Evolutionary conservation across 2,113 vertebrate species (phyloP).

Genomic region (Meriones unguiculatus): DNA sequence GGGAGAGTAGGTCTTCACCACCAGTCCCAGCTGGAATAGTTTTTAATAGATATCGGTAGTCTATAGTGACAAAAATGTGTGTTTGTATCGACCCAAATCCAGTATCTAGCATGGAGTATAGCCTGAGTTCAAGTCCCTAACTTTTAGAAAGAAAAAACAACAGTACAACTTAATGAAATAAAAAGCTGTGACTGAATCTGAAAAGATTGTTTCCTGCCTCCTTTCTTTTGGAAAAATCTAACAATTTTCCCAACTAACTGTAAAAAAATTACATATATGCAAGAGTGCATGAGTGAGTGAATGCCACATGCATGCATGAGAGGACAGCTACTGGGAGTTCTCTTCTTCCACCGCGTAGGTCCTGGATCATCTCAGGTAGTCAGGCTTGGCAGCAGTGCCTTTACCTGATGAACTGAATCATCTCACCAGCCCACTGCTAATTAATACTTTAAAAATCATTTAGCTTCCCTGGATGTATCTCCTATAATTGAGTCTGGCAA

Average conservation of each 20-base stretch:
- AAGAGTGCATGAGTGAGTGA: neutral
- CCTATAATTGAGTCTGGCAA: neutral
- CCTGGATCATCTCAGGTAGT: neutral
- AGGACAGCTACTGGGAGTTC: neutral
- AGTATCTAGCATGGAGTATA: slow-evolving; percentile 23
- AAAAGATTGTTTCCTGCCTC: slow-evolving; percentile 43
- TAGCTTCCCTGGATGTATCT: neutral
- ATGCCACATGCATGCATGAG: too few relatives aligned
- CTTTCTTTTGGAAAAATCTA: slow-evolving; percentile 39
- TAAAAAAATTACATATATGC: neutral
- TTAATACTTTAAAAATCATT: neutral
- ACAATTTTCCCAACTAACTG: neutral
- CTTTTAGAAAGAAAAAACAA: slow-evolving; percentile 34
- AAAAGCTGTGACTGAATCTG: slow-evolving; percentile 9
- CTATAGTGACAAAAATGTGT: slow-evolving; percentile 38
- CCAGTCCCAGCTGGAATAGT: neutral
- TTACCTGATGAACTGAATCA: neutral
- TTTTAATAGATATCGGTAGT: slow-evolving; percentile 20
- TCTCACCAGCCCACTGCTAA: neutral
- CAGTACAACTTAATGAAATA: neutral
- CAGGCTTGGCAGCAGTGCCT: neutral
- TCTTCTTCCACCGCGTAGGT: neutral
- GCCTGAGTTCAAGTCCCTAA: neutral
- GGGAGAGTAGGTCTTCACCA: neutral
- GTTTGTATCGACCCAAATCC: slow-evolving; percentile 23